Conservation (phyloP, 2,888 invertebrate genomes). For the Ophion slaviceki region DNA sequence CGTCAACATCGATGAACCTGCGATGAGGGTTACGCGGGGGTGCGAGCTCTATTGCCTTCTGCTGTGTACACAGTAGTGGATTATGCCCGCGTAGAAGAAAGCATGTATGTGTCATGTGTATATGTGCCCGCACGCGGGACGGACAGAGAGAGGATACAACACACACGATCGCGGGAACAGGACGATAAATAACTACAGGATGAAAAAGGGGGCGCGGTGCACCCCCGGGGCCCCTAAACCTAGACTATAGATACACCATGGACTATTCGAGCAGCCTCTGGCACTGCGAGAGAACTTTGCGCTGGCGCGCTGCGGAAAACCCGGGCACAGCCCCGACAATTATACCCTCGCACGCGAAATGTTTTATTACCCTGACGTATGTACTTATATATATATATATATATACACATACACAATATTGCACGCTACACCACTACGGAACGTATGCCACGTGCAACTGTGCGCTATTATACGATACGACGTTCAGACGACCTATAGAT, state of each 20-base stretch:
- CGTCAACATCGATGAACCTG: constrained; percentile 74
- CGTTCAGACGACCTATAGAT: constrained; percentile 37
- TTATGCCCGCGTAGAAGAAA: constrained; percentile 9
- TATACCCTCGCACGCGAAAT: constrained; percentile 82
- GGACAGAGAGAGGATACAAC: not conserved
- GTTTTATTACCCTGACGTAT: constrained; percentile 79
- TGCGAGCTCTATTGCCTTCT: constrained; percentile 62
- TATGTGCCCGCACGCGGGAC: constrained; percentile 12
- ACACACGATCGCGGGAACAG: constrained; percentile 68
- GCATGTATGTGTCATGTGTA: constrained; percentile 9
- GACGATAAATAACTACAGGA: constrained; percentile 82
- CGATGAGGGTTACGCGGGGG: constrained; percentile 68
- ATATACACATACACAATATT: constrained; percentile 15
- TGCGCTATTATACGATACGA: constrained; percentile 30
- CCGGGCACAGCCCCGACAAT: constrained; percentile 80
- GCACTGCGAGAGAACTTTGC: constrained; percentile 57
- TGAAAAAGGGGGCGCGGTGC: constrained; percentile 82
- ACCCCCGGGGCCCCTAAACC: constrained; percentile 82
- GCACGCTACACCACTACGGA: constrained; percentile 28
- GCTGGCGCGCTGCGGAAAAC: constrained; percentile 66
- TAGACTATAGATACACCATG: constrained; percentile 76
- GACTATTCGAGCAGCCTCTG: constrained; percentile 69
- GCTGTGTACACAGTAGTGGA: constrained; percentile 52
- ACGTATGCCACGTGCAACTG: constrained; percentile 52
- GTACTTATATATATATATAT: constrained; percentile 25